Conservation (phyloP, 2,113 vertebrate genomes). For the Vicugna pacos region DNA sequence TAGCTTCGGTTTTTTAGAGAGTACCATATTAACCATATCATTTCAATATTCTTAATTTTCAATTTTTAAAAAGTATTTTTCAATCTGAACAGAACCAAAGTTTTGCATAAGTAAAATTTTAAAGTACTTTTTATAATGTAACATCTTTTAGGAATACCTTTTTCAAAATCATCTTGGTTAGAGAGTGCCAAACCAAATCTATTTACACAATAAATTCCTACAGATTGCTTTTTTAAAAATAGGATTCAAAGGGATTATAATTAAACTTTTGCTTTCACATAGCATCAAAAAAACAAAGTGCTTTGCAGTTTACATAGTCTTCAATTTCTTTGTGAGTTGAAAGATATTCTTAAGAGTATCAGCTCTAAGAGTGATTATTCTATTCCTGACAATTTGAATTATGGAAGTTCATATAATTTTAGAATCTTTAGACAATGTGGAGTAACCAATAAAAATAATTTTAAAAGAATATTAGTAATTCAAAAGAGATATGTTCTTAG, state of each 20-base stretch:
- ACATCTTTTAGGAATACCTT: conserved; percentile 33
- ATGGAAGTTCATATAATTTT: neutral
- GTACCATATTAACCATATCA: neutral
- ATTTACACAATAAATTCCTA: conserved; percentile 48
- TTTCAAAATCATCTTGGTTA: neutral
- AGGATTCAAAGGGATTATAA: conserved; percentile 54
- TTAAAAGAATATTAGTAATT: neutral
- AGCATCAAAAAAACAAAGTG: conserved; percentile 47
- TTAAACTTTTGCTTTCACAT: conserved; percentile 54
- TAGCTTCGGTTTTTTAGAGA: conserved; percentile 38
- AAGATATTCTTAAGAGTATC: conserved; percentile 4
- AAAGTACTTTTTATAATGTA: conserved; percentile 38
- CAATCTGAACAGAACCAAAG: neutral
- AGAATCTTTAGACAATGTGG: neutral
- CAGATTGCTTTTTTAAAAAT: conserved; percentile 42
- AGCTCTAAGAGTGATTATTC: conserved; percentile 7
- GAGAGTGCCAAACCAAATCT: conserved; percentile 17
- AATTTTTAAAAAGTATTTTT: conserved; percentile 13
- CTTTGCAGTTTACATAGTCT: conserved; percentile 19
- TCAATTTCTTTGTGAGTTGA: neutral
- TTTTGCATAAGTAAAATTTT: conserved; percentile 25
- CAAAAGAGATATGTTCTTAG: neutral
- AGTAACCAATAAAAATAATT: conserved; percentile 35
- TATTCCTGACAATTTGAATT: conserved; percentile 29
- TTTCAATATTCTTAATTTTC: conserved; percentile 36